Evolutionary conservation across 2,888 invertebrate species (phyloP), one percentile per base, ranked within the genome.

Genomic region (Patella ulyssiponensis): DNA sequence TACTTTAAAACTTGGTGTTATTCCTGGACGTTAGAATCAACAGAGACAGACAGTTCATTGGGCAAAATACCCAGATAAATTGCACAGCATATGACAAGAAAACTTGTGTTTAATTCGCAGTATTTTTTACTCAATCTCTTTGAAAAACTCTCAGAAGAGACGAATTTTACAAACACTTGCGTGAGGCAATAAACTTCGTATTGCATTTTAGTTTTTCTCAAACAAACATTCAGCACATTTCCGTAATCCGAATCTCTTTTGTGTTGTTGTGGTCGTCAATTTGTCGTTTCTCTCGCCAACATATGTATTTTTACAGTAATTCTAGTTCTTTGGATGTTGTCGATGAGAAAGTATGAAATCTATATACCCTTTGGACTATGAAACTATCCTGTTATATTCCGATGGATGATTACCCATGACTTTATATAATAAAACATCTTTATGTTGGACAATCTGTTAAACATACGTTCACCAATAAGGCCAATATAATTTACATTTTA

Each of bases 151-250:
- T 64, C 64, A 64, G 64, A 64, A 23, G 64, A 64, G 14, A 23
- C 64, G 64, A 64, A 64, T 64, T 64, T 64, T 5, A 64, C 64
- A 64, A 64, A 64, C 64, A 64, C 64, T 64, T 64, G 64, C 64
- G 64, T 64, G 64, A 64, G 64, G 64, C 64, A 64, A 64, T 23
- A 64, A 64, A 64, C 64, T 20, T 64, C 64, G 20, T 64, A 23
- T 64, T 64, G 64, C 23, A 20, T 14, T 64, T 64, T 64, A 23
- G 9, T 64, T 20, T 64, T 64, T 20, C 23, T 64, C 64, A 64
- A 64, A 64, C 64, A 64, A 64, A 64, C 64, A 64, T 44, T 44
- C 44, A 64, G 23, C 2, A 11, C 3, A 23, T 64, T 64, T 64
- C 64, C 20, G 64, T 64, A 64, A 64, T 64, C 44, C 44, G 44